phyloP scores from a whole-genome alignment of 1,140 invertebrate genomes.

The Philopotamus ludificatus region DNA sequence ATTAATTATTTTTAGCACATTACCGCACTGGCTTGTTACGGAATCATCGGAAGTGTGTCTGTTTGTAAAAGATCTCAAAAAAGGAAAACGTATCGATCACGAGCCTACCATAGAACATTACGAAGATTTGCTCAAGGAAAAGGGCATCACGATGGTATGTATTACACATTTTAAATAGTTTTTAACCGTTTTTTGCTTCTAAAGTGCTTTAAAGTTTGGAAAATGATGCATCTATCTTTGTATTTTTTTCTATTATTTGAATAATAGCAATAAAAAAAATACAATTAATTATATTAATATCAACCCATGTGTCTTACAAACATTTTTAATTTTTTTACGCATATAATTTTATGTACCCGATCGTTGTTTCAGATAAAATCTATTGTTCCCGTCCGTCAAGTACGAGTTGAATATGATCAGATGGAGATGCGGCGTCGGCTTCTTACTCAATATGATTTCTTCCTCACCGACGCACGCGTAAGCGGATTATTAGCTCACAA shows the following conservation, averaged over 20 bases:
- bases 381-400: slow-evolving; percentile 61
- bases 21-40: slow-evolving; percentile 56
- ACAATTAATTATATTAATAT: too few relatives aligned
- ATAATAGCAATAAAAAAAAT: too few relatives aligned
- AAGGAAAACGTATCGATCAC: slow-evolving; percentile 55
- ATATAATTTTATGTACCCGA: too few relatives aligned
- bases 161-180: too few relatives aligned
- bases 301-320: too few relatives aligned
- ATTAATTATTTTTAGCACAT: slow-evolving; percentile 43
- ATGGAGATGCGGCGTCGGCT: slow-evolving; percentile 64
- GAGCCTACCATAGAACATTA: slow-evolving; percentile 62
- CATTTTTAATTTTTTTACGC: too few relatives aligned
- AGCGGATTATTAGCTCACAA: slow-evolving; percentile 60
- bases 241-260: too few relatives aligned
- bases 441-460: slow-evolving; percentile 62
- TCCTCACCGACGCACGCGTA: slow-evolving; percentile 64
- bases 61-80: slow-evolving; percentile 56
- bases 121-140: slow-evolving; percentile 55
- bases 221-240: not conserved
- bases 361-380: slow-evolving; percentile 47
- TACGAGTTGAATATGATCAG: slow-evolving; percentile 65
- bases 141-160: slow-evolving; percentile 47
- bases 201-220: not conserved
- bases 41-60: slow-evolving; percentile 57
- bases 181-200: not conserved